Evolutionary conservation across 2,113 vertebrate genomes (phyloP).

Genomic region (Hippopotamus amphibius): DNA sequence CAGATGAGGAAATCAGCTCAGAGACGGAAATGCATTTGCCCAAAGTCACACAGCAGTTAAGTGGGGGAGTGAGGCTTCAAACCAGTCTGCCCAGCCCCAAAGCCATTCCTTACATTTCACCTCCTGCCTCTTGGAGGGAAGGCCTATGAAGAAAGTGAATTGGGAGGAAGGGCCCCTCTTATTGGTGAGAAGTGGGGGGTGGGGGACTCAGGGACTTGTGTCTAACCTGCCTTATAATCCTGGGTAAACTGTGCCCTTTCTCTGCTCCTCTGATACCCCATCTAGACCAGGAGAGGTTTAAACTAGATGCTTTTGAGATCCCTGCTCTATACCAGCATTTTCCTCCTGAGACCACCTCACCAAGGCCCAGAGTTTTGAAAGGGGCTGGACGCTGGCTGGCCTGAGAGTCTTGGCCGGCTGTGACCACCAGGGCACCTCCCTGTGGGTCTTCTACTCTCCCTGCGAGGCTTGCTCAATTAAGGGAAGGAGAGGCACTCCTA

Average conservation of each 20-base stretch:
- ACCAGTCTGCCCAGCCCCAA: not conserved
- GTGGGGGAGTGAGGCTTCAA: not conserved
- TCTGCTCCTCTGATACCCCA: not conserved
- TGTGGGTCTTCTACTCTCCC: not conserved
- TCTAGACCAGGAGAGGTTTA: not conserved
- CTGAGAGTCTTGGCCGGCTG: not conserved
- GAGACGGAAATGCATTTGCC: not conserved
- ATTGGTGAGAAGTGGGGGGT: not conserved
- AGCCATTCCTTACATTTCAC: not conserved
- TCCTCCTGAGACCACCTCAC: not conserved
- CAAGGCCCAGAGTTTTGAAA: not conserved
- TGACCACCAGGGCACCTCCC: not conserved
- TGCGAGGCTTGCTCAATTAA: not conserved
- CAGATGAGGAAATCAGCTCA: not conserved
- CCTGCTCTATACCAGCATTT: not conserved
- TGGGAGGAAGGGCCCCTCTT: not conserved
- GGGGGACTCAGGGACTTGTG: not conserved
- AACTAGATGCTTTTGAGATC: not conserved
- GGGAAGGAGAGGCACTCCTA: not conserved
- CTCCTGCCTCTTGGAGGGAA: not conserved
- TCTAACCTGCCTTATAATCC: not conserved
- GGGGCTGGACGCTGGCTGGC: not conserved
- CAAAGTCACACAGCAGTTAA: not conserved
- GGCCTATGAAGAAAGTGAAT: not conserved
- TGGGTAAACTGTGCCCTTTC: not conserved